Conservation (phyloP, 1,140 invertebrate genomes). For the Asbolus verrucosus region DNA sequence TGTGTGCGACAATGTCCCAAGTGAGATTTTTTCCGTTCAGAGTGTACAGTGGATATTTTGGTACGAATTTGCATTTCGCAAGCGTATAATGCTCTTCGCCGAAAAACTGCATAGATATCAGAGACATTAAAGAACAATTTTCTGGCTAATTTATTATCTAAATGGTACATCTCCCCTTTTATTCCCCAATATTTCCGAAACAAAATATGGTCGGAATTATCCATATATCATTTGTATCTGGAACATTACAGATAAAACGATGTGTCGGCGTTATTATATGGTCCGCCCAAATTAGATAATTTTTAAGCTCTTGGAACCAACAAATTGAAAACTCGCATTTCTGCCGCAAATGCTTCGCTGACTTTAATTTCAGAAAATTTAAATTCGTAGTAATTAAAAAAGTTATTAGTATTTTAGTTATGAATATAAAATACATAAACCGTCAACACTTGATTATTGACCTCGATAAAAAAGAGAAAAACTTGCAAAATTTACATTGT, state of each 20-base stretch:
- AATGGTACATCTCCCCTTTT: slow-evolving; percentile 46
- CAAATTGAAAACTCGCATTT: too few relatives aligned
- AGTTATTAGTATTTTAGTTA: too few relatives aligned
- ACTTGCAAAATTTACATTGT: too few relatives aligned
- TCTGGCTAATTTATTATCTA: slow-evolving; percentile 44
- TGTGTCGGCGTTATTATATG: slow-evolving; percentile 7
- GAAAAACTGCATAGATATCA: slow-evolving; percentile 35
- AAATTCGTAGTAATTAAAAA: too few relatives aligned
- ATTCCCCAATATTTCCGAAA: slow-evolving; percentile 39
- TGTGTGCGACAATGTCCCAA: slow-evolving; percentile 1
- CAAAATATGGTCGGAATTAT: slow-evolving; percentile 41
- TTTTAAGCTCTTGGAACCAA: too few relatives aligned
- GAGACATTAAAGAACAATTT: slow-evolving; percentile 41
- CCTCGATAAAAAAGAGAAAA: too few relatives aligned
- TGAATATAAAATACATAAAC: too few relatives aligned
- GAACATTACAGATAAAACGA: slow-evolving; percentile 39
- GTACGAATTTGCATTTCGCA: slow-evolving; percentile 1
- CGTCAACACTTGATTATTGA: too few relatives aligned
- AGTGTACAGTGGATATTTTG: slow-evolving; percentile 1
- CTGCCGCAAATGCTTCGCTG: too few relatives aligned
- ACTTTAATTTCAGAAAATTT: too few relatives aligned
- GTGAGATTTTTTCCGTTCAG: slow-evolving; percentile 19
- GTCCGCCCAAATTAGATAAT: not conserved
- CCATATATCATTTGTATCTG: slow-evolving; percentile 42
- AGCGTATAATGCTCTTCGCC: slow-evolving; percentile 15